Evolutionary conservation across 2,888 invertebrate species (phyloP).

Genomic region (Hypercompe scribonia): DNA sequence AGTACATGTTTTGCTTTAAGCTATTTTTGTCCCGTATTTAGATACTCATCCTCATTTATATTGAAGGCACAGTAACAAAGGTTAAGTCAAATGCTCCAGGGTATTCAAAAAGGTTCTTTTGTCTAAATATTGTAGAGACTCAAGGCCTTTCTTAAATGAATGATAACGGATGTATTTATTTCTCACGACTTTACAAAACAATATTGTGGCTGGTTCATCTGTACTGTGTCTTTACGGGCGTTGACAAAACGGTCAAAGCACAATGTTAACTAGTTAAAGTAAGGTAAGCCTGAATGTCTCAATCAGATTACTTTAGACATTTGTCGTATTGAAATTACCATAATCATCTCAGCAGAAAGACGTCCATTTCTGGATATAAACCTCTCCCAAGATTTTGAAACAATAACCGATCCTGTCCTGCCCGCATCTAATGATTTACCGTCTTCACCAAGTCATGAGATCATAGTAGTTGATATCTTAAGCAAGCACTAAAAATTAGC

Average conservation of each 20-base stretch:
- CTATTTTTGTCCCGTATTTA: constrained; percentile 11
- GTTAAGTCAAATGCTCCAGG: constrained; percentile 15
- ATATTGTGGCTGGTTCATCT: not conserved
- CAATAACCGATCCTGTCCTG: too few relatives aligned
- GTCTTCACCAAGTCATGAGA: too few relatives aligned
- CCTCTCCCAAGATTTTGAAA: too few relatives aligned
- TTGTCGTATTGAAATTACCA: too few relatives aligned
- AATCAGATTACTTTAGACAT: too few relatives aligned
- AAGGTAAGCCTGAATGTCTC: too few relatives aligned
- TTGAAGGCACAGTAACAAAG: constrained; percentile 9
- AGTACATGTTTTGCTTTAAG: constrained; percentile 9
- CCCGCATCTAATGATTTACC: too few relatives aligned
- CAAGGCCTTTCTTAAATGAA: constrained; percentile 6
- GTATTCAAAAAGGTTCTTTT: constrained; percentile 11
- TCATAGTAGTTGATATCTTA: too few relatives aligned
- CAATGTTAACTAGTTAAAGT: too few relatives aligned
- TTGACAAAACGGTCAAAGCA: not conserved
- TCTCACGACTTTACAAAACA: not conserved
- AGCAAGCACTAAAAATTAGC: too few relatives aligned
- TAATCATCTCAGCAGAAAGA: too few relatives aligned
- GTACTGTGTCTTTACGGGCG: not conserved
- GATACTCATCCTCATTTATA: constrained; percentile 7
- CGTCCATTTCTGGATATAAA: too few relatives aligned
- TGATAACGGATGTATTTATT: constrained; percentile 5
- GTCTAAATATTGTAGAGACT: constrained; percentile 9